Percentiles rank a stretch among this genome's conserved stretches.
Evolutionary conservation across 1,140 invertebrate genomes (phyloP).

Genomic region (Globodera rostochiensis): DNA sequence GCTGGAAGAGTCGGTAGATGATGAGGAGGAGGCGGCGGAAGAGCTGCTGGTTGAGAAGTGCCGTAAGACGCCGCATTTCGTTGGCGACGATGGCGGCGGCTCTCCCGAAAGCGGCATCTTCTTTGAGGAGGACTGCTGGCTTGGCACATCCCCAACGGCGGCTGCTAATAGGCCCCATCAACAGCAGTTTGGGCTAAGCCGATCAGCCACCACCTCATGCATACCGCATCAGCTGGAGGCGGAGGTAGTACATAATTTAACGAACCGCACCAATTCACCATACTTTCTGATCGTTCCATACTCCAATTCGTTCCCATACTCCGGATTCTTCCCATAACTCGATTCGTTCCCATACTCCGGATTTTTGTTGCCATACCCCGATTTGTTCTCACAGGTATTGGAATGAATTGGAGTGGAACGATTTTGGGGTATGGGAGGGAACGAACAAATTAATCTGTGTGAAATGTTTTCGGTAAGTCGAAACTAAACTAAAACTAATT

Average conservation of each 20-base stretch:
- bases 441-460: too few species aligned
- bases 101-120: conserved; percentile 28
- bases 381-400: too few species aligned
- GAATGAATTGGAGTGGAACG: too few species aligned
- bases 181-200: background rate
- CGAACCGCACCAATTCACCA: background rate
- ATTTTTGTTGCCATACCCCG: too few species aligned
- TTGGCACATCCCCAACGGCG: background rate
- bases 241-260: background rate
- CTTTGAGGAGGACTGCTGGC: conserved; percentile 24
- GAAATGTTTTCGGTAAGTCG: too few species aligned
- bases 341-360: too few species aligned
- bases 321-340: too few species aligned
- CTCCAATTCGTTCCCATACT: too few species aligned
- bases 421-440: too few species aligned
- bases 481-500: background rate
- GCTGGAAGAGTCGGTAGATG: conserved; percentile 17
- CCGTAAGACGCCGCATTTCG: background rate
- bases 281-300: background rate
- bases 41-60: background rate
- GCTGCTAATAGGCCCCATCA: background rate
- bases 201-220: conserved; percentile 10
- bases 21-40: conserved; percentile 17
- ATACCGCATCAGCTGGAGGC: conserved; percentile 10
- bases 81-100: conserved; percentile 9